Percentiles rank a stretch among this genome's conserved stretches.
Conservation (phyloP, 2,797 vertebrate species). For the Aythya fuligula region DNA sequence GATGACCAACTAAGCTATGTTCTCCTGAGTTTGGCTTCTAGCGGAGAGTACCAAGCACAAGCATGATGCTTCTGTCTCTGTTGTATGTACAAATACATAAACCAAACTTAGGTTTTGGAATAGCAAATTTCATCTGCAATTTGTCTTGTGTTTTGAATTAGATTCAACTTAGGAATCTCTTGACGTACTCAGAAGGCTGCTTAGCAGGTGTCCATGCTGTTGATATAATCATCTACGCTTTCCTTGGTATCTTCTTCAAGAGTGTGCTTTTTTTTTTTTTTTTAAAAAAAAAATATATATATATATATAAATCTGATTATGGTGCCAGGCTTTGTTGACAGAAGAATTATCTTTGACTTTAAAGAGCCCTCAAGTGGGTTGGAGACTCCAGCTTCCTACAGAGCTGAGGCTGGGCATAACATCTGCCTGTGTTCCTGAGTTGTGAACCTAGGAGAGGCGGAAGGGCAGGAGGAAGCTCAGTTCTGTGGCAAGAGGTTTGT, state of each 20-base stretch:
- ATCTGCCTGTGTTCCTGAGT: background rate
- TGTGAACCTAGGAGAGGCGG: background rate
- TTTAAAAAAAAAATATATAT: background rate
- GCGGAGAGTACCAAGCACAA: too few species aligned
- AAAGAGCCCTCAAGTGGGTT: background rate
- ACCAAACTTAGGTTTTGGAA: background rate
- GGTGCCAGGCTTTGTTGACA: background rate
- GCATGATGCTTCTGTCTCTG: background rate
- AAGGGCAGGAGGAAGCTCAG: background rate
- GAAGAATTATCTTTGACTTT: background rate
- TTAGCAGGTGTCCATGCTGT: background rate
- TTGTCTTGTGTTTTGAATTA: background rate
- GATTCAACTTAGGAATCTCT: background rate
- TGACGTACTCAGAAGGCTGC: background rate
- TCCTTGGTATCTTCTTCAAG: background rate
- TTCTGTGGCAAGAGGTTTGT: background rate
- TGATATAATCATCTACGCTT: background rate
- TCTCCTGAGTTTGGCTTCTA: background rate
- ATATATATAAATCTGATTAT: background rate
- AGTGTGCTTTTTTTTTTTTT: background rate
- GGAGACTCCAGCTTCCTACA: background rate
- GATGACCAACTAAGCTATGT: background rate
- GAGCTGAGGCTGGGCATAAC: background rate
- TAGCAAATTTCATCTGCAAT: background rate
- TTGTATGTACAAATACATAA: accelerated